Conservation (phyloP, 2,113 vertebrate species). For the Recurvirostra avosetta region DNA sequence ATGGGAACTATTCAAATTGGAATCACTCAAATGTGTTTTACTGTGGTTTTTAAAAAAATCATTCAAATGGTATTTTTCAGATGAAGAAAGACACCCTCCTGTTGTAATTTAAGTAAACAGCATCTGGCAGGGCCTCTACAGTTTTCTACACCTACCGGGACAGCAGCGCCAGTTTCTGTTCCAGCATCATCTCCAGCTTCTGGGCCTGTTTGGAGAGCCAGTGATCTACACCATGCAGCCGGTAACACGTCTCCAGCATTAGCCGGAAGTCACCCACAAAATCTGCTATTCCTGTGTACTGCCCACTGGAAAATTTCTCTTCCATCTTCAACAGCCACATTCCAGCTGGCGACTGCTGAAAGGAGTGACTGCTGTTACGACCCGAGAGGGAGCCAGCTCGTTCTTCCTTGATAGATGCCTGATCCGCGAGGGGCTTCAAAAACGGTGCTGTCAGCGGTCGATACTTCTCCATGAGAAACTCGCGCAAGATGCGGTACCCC, state of each 20-base stretch:
- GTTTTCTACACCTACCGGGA: conserved; percentile 81
- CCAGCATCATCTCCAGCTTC: conserved; percentile 93
- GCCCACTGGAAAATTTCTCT: conserved; percentile 85
- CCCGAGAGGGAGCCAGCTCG: background rate
- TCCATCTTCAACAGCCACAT: conserved; percentile 87
- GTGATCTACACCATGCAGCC: conserved; percentile 90
- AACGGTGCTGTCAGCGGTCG: conserved; percentile 85
- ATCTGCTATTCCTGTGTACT: conserved; percentile 87
- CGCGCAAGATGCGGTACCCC: conserved; percentile 86
- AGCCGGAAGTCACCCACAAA: conserved; percentile 93
- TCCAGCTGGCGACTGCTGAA: conserved; percentile 23
- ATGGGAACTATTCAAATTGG: background rate
- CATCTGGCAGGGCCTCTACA: too few species aligned
- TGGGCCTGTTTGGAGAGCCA: conserved; percentile 97
- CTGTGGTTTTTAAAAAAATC: background rate
- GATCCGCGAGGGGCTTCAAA: conserved; percentile 70
- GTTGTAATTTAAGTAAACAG: background rate
- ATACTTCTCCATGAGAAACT: conserved; percentile 89
- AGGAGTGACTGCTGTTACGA: background rate
- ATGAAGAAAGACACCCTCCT: background rate
- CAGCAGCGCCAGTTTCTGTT: conserved; percentile 92
- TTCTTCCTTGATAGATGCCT: background rate
- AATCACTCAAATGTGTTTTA: background rate
- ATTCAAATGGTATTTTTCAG: background rate
- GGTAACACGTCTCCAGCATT: conserved; percentile 94